Base-by-base conservation (phyloP, 1,140 invertebrate species). In the Drosophila hydei region DNA sequence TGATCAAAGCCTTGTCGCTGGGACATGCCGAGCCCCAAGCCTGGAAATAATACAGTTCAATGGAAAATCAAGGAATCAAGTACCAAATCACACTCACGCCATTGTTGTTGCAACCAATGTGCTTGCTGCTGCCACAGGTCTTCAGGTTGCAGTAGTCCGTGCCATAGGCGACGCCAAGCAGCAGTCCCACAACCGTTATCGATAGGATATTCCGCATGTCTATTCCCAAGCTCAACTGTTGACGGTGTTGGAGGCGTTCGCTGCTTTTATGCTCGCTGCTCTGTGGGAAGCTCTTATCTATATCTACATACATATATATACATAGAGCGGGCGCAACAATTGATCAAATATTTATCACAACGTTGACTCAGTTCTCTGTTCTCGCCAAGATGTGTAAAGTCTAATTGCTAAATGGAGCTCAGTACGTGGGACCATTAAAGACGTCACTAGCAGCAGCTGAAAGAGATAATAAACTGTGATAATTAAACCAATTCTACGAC, bases 261-360 rank as follows among this genome's bases (percentile, higher is more conserved):
- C 14, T 23, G 48, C 62, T 87, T 85, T 80, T 85, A 85, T 85
- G 48, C 36, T n/a, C 18, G 38, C 11, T 27, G 16, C 7, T 8
- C 43, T 4, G 9, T 42, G 27, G 23, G 25, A 16, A 30, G 51
- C 12, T 16, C 45, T n/a, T 48, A 48, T 50, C n/a, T 56, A 38
- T 45, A 65, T 73, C 70, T 71, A 30, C 7, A 30, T 7, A 30
- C 27, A 30, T 27, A 6, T 7, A 27, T 27, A 27, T 7, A 7
- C 12, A 14, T 14, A 14, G 9, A 61, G 48, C 11, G 27, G 19
- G 14, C 50, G 27, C 64, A 85, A 72, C 80, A 85, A 68, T 85
- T 85, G 81, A 56, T 77, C 62, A 85, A 85, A 85, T 85, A 85
- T 85, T 84, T 85, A 59, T 69, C 27, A 43, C 19, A 27, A 12